Percentiles rank a stretch among this genome's conserved stretches.
phyloP scores from a whole-genome alignment of 2,888 invertebrate genomes.

The Ectemnius continuus region DNA sequence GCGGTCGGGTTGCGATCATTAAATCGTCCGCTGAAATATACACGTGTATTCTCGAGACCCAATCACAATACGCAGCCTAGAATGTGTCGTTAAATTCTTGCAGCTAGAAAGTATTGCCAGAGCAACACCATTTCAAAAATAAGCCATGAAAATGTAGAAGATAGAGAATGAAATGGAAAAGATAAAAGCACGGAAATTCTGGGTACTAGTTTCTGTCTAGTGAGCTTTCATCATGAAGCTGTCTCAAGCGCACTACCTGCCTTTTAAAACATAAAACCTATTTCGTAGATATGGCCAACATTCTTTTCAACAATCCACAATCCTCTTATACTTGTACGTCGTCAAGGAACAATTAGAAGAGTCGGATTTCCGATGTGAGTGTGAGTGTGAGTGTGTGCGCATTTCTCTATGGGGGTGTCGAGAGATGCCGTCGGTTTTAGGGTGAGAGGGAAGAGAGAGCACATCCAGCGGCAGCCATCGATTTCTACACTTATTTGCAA shows the following conservation, averaged over 20 bases:
- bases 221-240: constrained; percentile 25
- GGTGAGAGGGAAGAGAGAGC: constrained; percentile 28
- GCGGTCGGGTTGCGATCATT: no score
- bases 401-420: constrained; percentile 16
- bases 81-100: no score
- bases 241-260: not conserved
- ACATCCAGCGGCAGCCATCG: constrained; percentile 46
- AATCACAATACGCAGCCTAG: no score
- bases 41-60: no score
- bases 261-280: not conserved
- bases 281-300: not conserved
- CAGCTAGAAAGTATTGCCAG: no score
- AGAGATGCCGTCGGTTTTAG: constrained; percentile 38
- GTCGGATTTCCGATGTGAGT: constrained; percentile 18
- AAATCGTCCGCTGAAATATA: no score
- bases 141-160: no score
- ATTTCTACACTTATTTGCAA: constrained; percentile 37
- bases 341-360: constrained; percentile 43
- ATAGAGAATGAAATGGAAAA: no score
- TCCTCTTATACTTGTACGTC: not conserved
- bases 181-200: no score
- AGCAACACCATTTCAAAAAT: no score
- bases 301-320: not conserved
- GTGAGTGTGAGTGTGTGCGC: constrained; percentile 1
- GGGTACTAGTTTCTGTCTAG: constrained; percentile 34